A percentile compares a stretch with the other conserved stretches of the same genome.
These are phyloP conservation scores for Teleogryllus occipitalis DNA, from an alignment of 1,140 invertebrate genomes.

Conservation along the genomic window DNA sequence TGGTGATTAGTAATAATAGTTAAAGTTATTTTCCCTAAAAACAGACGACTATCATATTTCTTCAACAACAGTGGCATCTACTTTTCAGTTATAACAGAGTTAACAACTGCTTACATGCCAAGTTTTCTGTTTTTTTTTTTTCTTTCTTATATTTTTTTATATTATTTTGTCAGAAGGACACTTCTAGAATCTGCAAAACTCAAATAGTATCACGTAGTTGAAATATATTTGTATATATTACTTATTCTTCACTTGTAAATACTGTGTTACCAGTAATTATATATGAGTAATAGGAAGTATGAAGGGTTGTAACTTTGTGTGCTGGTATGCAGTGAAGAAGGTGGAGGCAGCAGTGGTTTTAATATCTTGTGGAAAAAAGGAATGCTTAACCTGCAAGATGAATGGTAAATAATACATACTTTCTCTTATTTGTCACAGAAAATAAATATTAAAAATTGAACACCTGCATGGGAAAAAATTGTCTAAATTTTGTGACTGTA, in stretches of 20 bases:
- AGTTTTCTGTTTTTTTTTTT: slow-evolving; percentile 7
- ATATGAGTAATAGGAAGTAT: neutral
- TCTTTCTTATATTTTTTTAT: neutral
- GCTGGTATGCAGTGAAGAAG: neutral
- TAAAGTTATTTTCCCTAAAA: slow-evolving; percentile 19
- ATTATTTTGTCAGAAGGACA: slow-evolving; percentile 23
- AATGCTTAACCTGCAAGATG: too few species aligned
- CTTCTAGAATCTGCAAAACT: slow-evolving; percentile 23
- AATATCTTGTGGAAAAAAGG: neutral
- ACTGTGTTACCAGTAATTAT: slow-evolving; percentile 6
- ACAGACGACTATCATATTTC: slow-evolving; percentile 19
- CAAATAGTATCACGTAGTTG: slow-evolving; percentile 14
- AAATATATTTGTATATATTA: slow-evolving; percentile 10
- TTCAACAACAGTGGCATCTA: slow-evolving; percentile 21
- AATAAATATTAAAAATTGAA: too few species aligned
- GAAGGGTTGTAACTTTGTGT: neutral
- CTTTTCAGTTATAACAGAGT: slow-evolving; percentile 11
- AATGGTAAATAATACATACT: neutral
- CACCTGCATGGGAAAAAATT: too few species aligned
- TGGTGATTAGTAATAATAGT: slow-evolving; percentile 20
- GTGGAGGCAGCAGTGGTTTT: neutral
- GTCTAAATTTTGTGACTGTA: too few species aligned
- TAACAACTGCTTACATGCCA: slow-evolving; percentile 20
- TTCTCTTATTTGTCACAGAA: neutral
- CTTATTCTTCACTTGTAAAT: neutral